These are phyloP conservation scores for Acleris holmiana DNA, from an alignment of 2,888 invertebrate species.

Conservation along the genomic window DNA sequence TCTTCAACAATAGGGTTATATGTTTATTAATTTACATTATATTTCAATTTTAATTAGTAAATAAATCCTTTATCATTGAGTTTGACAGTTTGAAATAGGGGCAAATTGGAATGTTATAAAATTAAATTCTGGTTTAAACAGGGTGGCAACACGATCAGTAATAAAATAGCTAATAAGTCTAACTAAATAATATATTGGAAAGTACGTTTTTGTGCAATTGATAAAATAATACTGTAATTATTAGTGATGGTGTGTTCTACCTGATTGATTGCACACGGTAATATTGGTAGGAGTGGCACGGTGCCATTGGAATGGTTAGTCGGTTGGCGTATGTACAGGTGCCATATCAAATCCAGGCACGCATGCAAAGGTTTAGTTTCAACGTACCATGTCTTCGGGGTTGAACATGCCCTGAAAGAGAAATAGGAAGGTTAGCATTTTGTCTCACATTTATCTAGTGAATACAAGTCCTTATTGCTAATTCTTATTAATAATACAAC, in stretches of 20 bases:
- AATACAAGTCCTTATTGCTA: too few relatives aligned
- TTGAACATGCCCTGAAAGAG: slow-evolving; percentile 93
- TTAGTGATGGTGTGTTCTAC: slow-evolving; percentile 3
- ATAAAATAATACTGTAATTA: slow-evolving; percentile 2
- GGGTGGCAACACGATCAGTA: neutral
- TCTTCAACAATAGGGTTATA: slow-evolving; percentile 64
- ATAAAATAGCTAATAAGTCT: neutral
- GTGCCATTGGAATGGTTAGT: slow-evolving; percentile 13
- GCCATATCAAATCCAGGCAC: slow-evolving; percentile 59
- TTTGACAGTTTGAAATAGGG: slow-evolving; percentile 41
- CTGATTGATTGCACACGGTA: slow-evolving; percentile 65
- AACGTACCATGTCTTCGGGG: slow-evolving; percentile 91
- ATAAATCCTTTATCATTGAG: slow-evolving; percentile 40
- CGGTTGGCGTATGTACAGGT: slow-evolving; percentile 65
- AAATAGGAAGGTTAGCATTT: slow-evolving; percentile 47
- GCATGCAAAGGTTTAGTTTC: slow-evolving; percentile 70
- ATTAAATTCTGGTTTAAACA: slow-evolving; percentile 4
- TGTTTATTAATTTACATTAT: slow-evolving; percentile 58
- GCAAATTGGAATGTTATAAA: slow-evolving; percentile 26
- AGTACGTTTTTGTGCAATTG: too few relatives aligned
- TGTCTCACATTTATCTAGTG: neutral
- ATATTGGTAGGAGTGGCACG: slow-evolving; percentile 24
- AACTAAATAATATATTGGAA: too few relatives aligned
- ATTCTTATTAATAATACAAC: neutral
- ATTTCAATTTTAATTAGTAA: slow-evolving; percentile 50